A percentile compares a stretch with the other conserved stretches of the same genome.
Evolutionary conservation across 2,797 vertebrate species (phyloP).

Genomic region (Amblyopsis hoosieri): DNA sequence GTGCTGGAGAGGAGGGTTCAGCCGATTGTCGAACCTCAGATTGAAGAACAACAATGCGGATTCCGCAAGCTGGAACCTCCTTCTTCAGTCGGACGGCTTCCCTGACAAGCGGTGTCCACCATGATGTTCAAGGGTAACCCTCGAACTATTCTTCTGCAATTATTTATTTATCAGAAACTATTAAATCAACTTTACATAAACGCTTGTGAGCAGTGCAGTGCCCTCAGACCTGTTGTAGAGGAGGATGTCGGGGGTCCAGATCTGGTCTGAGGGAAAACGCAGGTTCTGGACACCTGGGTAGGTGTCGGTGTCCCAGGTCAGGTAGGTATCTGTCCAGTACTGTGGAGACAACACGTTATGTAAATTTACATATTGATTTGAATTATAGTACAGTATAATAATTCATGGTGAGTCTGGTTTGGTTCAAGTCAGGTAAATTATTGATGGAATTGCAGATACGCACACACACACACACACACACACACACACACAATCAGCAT

Average conservation of each 20-base stretch:
- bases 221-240: constrained; percentile 90
- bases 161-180: background rate
- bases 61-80: too few species aligned
- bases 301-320: constrained; percentile 87
- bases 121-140: too few species aligned
- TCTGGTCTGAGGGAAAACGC: constrained; percentile 87
- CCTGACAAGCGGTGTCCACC: too few species aligned
- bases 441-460: background rate
- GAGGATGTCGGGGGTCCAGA: constrained; percentile 93
- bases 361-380: background rate
- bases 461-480: background rate
- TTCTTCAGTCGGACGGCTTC: too few species aligned
- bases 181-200: background rate
- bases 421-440: background rate
- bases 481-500: constrained; percentile 6
- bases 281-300: constrained; percentile 89
- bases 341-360: constrained; percentile 45
- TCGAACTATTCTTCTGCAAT: too few species aligned
- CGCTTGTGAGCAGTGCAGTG: background rate
- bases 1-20: too few species aligned
- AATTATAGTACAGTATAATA: too few species aligned
- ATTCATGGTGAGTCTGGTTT: background rate
- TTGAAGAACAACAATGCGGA: too few species aligned
- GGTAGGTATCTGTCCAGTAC: constrained; percentile 88
- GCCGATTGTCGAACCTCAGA: too few species aligned